phyloP scores from a whole-genome alignment of 2,888 invertebrate genomes.

The Clostera curtula region DNA sequence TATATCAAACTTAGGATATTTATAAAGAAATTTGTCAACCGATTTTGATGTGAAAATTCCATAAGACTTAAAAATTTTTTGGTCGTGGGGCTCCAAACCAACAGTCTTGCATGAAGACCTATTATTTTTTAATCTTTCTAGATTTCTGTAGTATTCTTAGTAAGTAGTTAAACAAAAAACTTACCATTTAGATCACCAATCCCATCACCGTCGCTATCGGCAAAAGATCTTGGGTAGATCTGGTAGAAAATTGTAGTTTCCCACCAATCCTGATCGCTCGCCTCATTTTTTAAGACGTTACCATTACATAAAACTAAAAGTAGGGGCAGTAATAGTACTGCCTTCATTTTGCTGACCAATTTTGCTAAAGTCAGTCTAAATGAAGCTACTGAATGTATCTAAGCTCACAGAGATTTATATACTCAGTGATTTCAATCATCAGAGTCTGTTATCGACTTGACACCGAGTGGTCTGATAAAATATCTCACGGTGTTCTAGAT shows the following conservation, averaged over 20 bases:
- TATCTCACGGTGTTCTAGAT: conserved; percentile 6
- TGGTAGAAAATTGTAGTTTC: conserved; percentile 84
- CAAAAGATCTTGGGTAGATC: conserved; percentile 85
- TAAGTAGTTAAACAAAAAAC: conserved; percentile 4
- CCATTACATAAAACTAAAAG: conserved; percentile 30
- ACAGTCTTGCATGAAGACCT: no score
- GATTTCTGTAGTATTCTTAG: no score
- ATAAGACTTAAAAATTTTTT: no score
- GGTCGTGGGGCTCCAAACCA: no score
- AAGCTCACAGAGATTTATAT: conserved; percentile 23
- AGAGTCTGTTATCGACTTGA: conserved; percentile 14
- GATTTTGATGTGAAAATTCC: no score
- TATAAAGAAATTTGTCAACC: no score
- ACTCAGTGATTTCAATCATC: conserved; percentile 6
- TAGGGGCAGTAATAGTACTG: conserved; percentile 31
- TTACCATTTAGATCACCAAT: conserved; percentile 76
- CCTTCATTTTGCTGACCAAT: conserved; percentile 31
- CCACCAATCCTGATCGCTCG: conserved; percentile 79
- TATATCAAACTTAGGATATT: no score
- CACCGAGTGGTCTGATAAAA: conserved; percentile 23
- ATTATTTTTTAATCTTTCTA: no score
- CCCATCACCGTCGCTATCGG: conserved; percentile 85
- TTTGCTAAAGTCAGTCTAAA: neutral
- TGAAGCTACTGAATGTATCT: conserved; percentile 9
- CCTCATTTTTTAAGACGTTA: conserved; percentile 25